Base-by-base conservation (phyloP, 2,797 vertebrate species). In the Menidia menidia region DNA sequence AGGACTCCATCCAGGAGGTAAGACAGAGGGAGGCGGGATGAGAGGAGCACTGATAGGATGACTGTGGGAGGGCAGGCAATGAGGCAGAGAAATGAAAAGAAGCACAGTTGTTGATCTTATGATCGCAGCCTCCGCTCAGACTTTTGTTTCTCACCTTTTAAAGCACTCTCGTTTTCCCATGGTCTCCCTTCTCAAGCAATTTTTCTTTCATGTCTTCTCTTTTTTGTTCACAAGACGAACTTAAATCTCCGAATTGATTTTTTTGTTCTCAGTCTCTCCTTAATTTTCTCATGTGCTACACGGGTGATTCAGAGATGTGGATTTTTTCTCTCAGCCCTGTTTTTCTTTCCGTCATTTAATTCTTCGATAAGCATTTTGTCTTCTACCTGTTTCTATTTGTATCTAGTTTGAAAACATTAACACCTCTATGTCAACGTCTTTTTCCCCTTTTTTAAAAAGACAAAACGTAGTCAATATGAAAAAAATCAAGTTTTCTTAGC, bases 71-170 rank as follows among this genome's bases (percentile, higher is more conserved):
- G 60, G 50, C 41, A 69, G 60, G 64, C 62, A 67, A 87, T 88
- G 80, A 87, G 74, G 80, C 82, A 72, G 30, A 68, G 61, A 78
- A 48, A 75, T 50, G 64, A 52, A 85, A 71, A 58, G 71, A 84
- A 73, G 70, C 70, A 82, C 52, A 69, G 32, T 65, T 68, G 42
- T 61, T 74, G 19, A 73, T 77, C 47, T 63, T 59, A 32, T 75
- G 63, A 69, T 68, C 81, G 57, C 57, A 68, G 48, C 61, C 42
- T 74, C 52, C 57, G 43, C 48, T 71, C 6, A 57, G 15, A 0
- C n/a, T 59, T 52, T 51, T 43, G 14, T 35, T 32, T 41, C 47
- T 47, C 12, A 47, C 16, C 53, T 45, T 61, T 42, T 52, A 64
- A 41, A 55, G 16, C 33, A 33, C 6, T 54, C 6, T 9, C 11